A percentile compares a stretch with the other conserved stretches of the same genome.
phyloP scores from a whole-genome alignment of 1,140 invertebrate species.

The Hesperophylax magnus region DNA sequence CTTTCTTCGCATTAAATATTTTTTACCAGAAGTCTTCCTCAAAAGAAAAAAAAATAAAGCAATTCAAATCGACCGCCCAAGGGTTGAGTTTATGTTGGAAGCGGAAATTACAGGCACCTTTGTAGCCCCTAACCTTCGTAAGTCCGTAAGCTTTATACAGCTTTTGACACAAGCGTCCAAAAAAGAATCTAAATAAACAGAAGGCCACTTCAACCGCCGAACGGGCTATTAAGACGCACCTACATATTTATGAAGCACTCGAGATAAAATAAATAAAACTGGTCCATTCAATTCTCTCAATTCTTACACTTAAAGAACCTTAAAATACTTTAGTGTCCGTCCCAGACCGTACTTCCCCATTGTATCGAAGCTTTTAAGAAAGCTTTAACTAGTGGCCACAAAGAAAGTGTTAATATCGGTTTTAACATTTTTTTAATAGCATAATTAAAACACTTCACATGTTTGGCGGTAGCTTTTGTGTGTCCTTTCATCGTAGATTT shows the following conservation, averaged over 20 bases:
- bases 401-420: conserved; percentile 25
- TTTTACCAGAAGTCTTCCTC: no score
- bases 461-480: conserved; percentile 27
- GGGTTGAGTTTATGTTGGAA: conserved; percentile 11
- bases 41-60: no score
- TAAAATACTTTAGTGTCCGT: background rate
- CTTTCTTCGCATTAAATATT: no score
- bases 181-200: conserved; percentile 37
- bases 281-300: conserved; percentile 5
- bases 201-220: conserved; percentile 20
- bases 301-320: background rate
- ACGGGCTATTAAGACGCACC: background rate
- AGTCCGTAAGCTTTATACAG: conserved; percentile 6
- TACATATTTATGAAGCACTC: conserved; percentile 42
- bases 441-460: conserved; percentile 29
- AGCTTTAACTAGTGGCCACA: conserved; percentile 1
- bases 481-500: background rate
- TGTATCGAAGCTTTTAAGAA: background rate
- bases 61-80: background rate
- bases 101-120: conserved; percentile 22
- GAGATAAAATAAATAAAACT: conserved; percentile 38
- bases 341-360: background rate
- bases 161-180: conserved; percentile 19
- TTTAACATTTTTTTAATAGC: background rate
- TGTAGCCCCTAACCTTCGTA: background rate